Evolutionary conservation across 2,113 vertebrate species (phyloP), one percentile per base, ranked within the genome.

Genomic region (Ammospiza caudacuta): DNA sequence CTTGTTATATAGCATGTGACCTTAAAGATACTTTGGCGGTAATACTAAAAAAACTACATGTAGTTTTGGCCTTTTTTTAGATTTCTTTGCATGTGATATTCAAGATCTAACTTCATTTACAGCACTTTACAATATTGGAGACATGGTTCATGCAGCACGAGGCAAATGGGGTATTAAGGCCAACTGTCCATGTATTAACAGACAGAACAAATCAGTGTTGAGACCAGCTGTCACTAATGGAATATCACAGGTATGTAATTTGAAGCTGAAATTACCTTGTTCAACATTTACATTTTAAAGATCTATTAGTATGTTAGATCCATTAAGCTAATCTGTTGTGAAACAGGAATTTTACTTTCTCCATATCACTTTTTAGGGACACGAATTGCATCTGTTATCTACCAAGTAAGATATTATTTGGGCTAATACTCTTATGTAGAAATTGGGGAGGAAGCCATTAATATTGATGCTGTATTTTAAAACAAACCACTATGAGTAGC

Each of bases 131-230:
- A 99, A 99, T 97, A 99, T 99, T 87, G 99, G 99, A 92, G 99
- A 99, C 94, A 99, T 99, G 99, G 99, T 99, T 90, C 99, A 99
- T 83, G 98, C 99, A 94, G 99, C 99, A 37, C 98, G 99, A 95
- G 99, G 99, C 81, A 99, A 99, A 84, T 99, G 99, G 99, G 99
- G 99, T 81, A 99, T 99, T 96, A 99, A 99, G 98, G 99, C 99
- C 24, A 99, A 99, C 68, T 99, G 99, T 90, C 99, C 99, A 2
- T 99, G 99, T 96, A 99, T 99, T 96, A 99, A 97, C 98, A 98
- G 99, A 90, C 98, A 99, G 89, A 98, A 94, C 83, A 99, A 99
- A 98, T 98, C 99, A 3, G 98, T 99, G 35, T 95, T 99, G 92
- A 99, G 99, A 94, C 98, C 99, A 27, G 98, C 98, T 95, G 99